Base-by-base conservation (phyloP, 2,888 invertebrate species). In the Dynastes maya region DNA sequence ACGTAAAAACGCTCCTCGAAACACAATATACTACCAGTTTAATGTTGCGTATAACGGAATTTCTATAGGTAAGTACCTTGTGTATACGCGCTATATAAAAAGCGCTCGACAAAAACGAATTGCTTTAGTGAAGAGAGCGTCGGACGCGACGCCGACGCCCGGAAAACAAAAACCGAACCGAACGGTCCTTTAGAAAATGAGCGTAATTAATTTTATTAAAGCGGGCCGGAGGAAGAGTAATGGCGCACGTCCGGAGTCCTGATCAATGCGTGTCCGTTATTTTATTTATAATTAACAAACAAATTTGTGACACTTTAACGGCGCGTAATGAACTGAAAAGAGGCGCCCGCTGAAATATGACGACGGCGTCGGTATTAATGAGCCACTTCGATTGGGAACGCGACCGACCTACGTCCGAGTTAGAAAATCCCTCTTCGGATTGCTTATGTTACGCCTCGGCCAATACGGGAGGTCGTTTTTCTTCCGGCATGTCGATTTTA, bases 121-220 rank as follows among this genome's bases (percentile, higher is more conserved):
- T 53, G 51, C 49, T 53, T 11, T 13, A 49, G 68, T 45, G 29
- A 6, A 27, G 27, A 22, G n/a, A 49, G 27, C 68, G 68, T 4
- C 22, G 49, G 45, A 6, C 68, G 68, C 49, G 45, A 6, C 68
- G 68, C 49, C 68, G 16, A 22, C 68, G 67, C n/a, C 65, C 64
- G 64, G 45, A 45, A 65, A 63, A 51, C 68, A 68, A 74, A 74
- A 74, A 74, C 61, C 45, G 71, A 55, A 37, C n/a, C 40, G 55
- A 58, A 58, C 22, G 45, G 61, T 74, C 61, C 72, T 74, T 74
- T 74, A 74, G 72, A 63, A 63, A 74, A 74, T 61, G 72, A 61
- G 22, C 49, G 61, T 74, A 74, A 74, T 74, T 74, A 74, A 74
- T 74, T 74, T 74, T 63, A 74, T 74, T 74, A 74, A 74, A 74